Evolutionary conservation across 2,113 vertebrate genomes (phyloP), one percentile per base, ranked within the genome.

Genomic region (Xerus inauris): DNA sequence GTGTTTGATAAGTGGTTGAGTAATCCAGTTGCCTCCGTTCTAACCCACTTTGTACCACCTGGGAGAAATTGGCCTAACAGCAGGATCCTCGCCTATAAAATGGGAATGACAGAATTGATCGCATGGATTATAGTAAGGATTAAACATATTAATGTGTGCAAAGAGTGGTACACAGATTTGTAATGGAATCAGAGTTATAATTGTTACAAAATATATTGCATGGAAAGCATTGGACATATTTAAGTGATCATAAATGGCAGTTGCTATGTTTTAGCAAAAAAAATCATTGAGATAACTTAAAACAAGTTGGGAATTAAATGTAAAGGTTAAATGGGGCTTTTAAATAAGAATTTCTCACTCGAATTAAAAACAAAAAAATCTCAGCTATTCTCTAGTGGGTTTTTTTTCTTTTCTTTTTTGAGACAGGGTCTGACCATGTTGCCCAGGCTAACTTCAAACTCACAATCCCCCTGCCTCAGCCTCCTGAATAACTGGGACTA

Each of bases 261-360:
- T 54, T 77, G 16, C 77, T 96, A 26, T 73, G 57, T 79, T 32
- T 64, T 19, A 77, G 62, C 47, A 84, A 71, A 32, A 77, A 80
- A 91, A 8, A 90, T 95, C 6, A 5, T 8, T 30, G 51, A 38
- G 14, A 84, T 54, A 40, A 30, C 47, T 97, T 77, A 14, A 76
- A 88, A 47, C 97, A 87, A 80, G 42, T 83, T 6, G 69, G 96
- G 91, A 94, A 94, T 85, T 96, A 22, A 95, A 93, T 89, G 82
- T 90, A 72, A 97, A 97, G 28, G 8, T 49, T 65, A 30, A 83
- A 62, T 92, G 1, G 57, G 72, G 85, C 76, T n/a, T 38, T 93
- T 0, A 6, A 79, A 38, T 32, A 80, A 97, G 49, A 69, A 72
- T 69, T 96, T 92, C 3, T 83, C 67, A 85, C 0, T 0, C 4